These are phyloP conservation scores for Neopelma chrysocephalum DNA, from an alignment of 2,797 vertebrate genomes.

Conservation along the genomic window DNA sequence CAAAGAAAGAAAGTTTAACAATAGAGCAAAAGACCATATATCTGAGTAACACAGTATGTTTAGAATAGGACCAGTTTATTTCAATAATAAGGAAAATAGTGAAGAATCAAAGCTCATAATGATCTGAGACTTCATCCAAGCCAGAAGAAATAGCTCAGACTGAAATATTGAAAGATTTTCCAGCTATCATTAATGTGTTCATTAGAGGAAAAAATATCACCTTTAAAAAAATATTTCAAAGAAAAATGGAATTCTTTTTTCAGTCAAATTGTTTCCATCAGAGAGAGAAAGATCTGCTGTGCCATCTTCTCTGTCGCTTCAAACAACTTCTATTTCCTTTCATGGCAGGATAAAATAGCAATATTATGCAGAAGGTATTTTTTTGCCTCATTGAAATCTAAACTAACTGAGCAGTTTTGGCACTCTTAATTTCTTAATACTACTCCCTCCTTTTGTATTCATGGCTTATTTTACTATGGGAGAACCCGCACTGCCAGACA, in stretches of 20 bases:
- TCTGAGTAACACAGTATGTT: neutral
- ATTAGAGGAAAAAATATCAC: neutral
- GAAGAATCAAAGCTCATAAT: neutral
- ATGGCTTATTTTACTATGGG: fast-evolving
- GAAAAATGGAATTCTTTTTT: neutral
- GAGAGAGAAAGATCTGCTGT: neutral
- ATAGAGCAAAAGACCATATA: neutral
- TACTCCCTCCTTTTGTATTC: neutral
- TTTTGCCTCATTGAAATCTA: neutral
- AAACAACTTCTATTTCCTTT: neutral
- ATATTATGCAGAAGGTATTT: neutral
- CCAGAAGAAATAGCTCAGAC: neutral
- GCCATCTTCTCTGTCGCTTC: neutral
- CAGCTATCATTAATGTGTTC: neutral
- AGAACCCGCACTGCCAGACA: neutral
- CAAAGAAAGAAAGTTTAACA: neutral
- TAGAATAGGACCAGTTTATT: neutral
- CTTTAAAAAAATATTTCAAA: neutral
- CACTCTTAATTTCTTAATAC: neutral
- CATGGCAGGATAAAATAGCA: neutral
- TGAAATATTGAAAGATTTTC: neutral
- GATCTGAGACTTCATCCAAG: neutral
- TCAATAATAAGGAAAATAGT: neutral
- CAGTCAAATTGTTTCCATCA: neutral
- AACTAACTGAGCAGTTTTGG: neutral